These are phyloP conservation scores for Muntiacus muntjak DNA, from an alignment of 2,113 vertebrate species.

Conservation along the genomic window DNA sequence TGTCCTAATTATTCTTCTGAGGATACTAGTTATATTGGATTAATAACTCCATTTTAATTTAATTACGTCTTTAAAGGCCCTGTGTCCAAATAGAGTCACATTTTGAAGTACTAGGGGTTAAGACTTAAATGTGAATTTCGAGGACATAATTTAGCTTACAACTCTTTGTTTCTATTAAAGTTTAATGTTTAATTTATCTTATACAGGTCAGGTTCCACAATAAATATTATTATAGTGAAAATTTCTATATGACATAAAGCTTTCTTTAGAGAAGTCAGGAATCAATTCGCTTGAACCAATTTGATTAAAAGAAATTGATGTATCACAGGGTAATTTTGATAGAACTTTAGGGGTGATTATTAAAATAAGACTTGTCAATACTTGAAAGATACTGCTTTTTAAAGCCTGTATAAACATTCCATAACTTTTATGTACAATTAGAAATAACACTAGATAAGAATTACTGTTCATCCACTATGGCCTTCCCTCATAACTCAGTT, in stretches of 20 bases:
- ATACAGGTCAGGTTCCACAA: not conserved
- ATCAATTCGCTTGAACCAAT: slow-evolving; percentile 1
- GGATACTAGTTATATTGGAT: not conserved
- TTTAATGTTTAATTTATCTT: slow-evolving; percentile 12
- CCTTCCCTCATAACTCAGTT: not conserved
- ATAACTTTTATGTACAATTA: not conserved
- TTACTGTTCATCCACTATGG: not conserved
- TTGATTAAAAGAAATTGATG: not conserved
- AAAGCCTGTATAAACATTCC: not conserved
- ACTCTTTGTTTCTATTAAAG: not conserved
- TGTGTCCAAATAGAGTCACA: not conserved
- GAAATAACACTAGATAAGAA: not conserved
- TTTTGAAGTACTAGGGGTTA: not conserved
- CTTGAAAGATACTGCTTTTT: not conserved
- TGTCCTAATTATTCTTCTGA: not conserved
- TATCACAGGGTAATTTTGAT: not conserved
- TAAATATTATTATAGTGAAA: not conserved
- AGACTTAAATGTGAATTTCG: not conserved
- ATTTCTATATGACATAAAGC: not conserved
- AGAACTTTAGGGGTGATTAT: not conserved
- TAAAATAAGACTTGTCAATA: slow-evolving; percentile 4
- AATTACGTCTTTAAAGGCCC: not conserved
- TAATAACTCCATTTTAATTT: not conserved
- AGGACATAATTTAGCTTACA: not conserved
- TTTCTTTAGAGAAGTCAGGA: not conserved